Base-by-base conservation (phyloP, 1,140 invertebrate species). In the Atta texana region DNA sequence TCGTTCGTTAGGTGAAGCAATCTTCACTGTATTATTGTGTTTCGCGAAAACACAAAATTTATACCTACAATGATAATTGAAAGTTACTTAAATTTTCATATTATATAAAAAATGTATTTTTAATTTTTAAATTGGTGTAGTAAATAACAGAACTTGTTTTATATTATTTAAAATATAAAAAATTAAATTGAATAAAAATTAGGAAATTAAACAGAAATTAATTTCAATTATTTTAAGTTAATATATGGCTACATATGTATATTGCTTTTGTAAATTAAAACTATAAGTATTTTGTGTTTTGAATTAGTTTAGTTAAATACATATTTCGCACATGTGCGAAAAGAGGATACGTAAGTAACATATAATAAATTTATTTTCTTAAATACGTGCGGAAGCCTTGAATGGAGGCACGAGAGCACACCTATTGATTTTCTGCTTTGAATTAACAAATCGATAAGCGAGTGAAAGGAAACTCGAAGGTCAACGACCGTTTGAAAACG, bases 391-490 rank as follows among this genome's bases (percentile, higher is more conserved):
- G 63, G 34, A 57, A 74, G 28, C 24, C 68, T 84, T 75, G 69
- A 84, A 84, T 12, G 39, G 39, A 77, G 63, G 61, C 39, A 57
- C 57, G 88, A 68, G 81, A 89, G 87, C 28, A 75, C 69, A 31
- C 71, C 59, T 39, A 75, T 53, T 80, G 59, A 16, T 84, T 85
- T 85, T 87, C 74, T 69, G 82, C 88, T 89, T 90, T 85, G 85
- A 68, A 75, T 34, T 84, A 82, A 74, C 57, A 66, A 80, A 87
- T 87, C 86, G 75, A 88, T 77, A 81, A 68, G 80, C 89, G 88
- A 87, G 89, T 90, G 89, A 90, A 90, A 90, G 89, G 89, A 90
- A 90, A 90, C 82, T 90, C 75, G 69, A 89, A 90, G 88, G 89
- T 90, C 88, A 44, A 80, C 86, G 89, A 85, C 85, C 88, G 89